Evolutionary conservation across 2,888 invertebrate genomes (phyloP), one percentile per base, ranked within the genome.

Genomic region (Limnephilus auricula): DNA sequence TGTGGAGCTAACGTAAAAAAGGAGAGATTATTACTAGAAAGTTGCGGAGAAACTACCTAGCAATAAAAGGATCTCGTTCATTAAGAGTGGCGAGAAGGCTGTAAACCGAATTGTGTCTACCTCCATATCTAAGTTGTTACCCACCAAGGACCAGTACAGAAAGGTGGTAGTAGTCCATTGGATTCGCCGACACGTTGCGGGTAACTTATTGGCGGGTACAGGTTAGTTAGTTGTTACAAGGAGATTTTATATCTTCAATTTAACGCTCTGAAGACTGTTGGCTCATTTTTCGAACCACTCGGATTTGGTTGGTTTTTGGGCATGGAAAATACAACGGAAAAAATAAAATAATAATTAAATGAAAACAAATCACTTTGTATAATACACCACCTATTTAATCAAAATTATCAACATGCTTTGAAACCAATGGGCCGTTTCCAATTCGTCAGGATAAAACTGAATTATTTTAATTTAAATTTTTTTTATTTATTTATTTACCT

Each of bases 111-210:
- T 25, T 25, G 65, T 65, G 25, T 25, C 65, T 25, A 65, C 65
- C 25, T 65, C 6, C 18, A 5, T 65, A 25, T 25, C 65, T 25
- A 25, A 1, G 6, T n/a, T 9, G 9, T 5, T 65, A n/a, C 65
- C 65, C 9, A 25, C 25, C n/a, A n/a, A n/a, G n/a, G n/a, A n/a
- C 65, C 65, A 25, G 65, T 6, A 65, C 65, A 65, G 65, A n/a
- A 65, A 65, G 65, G 65, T 78, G 90, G 84, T 90, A 84, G 90
- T 90, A 84, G 65, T 31, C 90, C 65, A 83, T 84, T 50, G 30
- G 90, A 84, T 90, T 82, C 90, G 89, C 89, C 80, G 89, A 90
- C 90, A 82, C 80, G 85, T n/a, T 13, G 87, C 15, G 65, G 65
- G 87, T 50, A 78, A 87, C 87, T 87, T 87, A 87, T 87, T 87